Percentiles rank a stretch among this genome's conserved stretches.
These are phyloP conservation scores for Geotrupes spiniger DNA, from an alignment of 2,888 invertebrate species.

Conservation along the genomic window DNA sequence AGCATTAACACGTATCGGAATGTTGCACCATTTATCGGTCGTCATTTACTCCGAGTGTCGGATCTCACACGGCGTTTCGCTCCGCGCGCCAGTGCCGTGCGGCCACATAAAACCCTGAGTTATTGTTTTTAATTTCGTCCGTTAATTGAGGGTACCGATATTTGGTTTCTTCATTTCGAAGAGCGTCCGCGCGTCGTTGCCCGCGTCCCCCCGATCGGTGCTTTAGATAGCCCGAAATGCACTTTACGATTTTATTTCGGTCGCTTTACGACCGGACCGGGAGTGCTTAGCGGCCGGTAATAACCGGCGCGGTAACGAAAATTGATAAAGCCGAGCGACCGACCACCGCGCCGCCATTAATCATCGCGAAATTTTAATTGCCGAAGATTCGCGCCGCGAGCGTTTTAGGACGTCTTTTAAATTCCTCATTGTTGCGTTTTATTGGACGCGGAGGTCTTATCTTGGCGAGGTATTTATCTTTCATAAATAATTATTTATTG, in stretches of 20 bases:
- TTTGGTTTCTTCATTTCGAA: conserved; percentile 7
- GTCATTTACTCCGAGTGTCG: conserved; percentile 39
- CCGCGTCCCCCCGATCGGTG: neutral
- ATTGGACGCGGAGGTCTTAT: too few species aligned
- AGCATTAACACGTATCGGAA: conserved; percentile 34
- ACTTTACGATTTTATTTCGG: neutral
- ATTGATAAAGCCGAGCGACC: neutral
- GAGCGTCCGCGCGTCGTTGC: neutral
- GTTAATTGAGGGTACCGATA: conserved; percentile 19
- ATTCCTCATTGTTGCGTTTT: too few species aligned
- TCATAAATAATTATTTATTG: too few species aligned
- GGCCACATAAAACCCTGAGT: conserved; percentile 18
- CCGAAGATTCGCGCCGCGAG: too few species aligned
- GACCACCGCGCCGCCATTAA: too few species aligned
- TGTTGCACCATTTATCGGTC: conserved; percentile 39
- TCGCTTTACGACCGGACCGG: conserved; percentile 5
- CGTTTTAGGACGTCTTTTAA: too few species aligned
- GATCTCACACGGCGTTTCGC: conserved; percentile 31
- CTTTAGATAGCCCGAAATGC: neutral
- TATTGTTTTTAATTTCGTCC: conserved; percentile 22
- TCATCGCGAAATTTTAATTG: too few species aligned
- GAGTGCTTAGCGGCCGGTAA: neutral
- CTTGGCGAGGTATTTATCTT: too few species aligned
- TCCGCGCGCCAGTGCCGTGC: conserved; percentile 19
- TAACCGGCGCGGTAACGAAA: neutral